Evolutionary conservation across 2,797 vertebrate species (phyloP).

Genomic region (Sebastolobus alascanus): DNA sequence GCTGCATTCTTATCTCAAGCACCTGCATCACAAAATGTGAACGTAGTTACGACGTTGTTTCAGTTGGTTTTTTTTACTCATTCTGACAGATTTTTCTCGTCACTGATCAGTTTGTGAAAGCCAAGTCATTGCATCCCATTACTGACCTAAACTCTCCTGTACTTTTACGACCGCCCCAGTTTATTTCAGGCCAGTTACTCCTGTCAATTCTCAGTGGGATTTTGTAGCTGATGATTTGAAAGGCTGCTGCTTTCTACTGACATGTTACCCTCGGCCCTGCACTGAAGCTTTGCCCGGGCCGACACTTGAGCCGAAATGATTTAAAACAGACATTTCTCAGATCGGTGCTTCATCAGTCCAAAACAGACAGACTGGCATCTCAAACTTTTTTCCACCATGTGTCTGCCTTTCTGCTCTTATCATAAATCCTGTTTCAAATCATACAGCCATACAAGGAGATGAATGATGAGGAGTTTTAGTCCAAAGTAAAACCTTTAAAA

Average conservation of each 20-base stretch:
- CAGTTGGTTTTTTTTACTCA: neutral
- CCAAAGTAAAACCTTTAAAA: slow-evolving; percentile 18
- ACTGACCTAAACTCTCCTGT: neutral
- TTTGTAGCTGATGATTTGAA: slow-evolving; percentile 22
- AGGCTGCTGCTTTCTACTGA: slow-evolving; percentile 3
- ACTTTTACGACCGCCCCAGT: neutral
- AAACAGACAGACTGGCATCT: slow-evolving; percentile 20
- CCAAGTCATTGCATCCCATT: neutral
- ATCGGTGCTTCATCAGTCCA: slow-evolving; percentile 1
- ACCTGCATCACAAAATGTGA: neutral
- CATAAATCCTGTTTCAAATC: slow-evolving; percentile 25
- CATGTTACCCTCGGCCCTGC: slow-evolving; percentile 6
- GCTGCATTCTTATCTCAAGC: neutral
- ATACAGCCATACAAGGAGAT: slow-evolving; percentile 46
- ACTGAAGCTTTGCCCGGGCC: neutral
- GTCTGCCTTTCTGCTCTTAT: slow-evolving; percentile 7
- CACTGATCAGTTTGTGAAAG: neutral
- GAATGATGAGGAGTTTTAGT: neutral
- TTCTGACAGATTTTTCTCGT: neutral
- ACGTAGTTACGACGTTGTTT: neutral
- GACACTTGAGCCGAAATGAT: slow-evolving; percentile 28
- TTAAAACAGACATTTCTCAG: slow-evolving; percentile 31
- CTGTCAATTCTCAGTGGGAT: neutral
- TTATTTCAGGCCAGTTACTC: neutral
- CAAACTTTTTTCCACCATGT: slow-evolving; percentile 24